Conservation (phyloP, 2,888 invertebrate species). For the Physocephala rufipes region DNA sequence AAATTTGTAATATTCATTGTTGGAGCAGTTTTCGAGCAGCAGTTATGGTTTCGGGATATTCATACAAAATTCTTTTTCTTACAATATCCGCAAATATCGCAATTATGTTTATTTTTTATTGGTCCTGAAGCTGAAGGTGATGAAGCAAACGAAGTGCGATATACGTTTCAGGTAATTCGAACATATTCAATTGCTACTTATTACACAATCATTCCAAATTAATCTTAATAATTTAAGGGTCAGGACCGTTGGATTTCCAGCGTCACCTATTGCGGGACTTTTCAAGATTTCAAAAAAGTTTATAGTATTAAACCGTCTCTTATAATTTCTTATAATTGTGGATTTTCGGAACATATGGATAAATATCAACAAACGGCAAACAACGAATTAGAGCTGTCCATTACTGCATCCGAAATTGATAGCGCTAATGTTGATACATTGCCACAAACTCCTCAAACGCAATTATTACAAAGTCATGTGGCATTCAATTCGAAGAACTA, state of each 20-base stretch:
- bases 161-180: constrained; percentile 34
- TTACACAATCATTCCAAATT: background rate
- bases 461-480: background rate
- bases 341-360: constrained; percentile 50
- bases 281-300: constrained; percentile 46
- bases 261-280: constrained; percentile 41
- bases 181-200: background rate
- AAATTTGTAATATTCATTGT: constrained; percentile 50
- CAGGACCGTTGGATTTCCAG: constrained; percentile 40
- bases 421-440: background rate
- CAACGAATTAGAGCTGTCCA: background rate
- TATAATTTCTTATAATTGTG: constrained; percentile 56
- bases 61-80: constrained; percentile 55
- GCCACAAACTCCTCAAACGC: background rate
- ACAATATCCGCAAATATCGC: constrained; percentile 48
- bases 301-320: constrained; percentile 46
- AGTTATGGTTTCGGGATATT: constrained; percentile 50
- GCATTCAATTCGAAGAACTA: background rate
- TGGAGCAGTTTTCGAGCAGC: constrained; percentile 50
- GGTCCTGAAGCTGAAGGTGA: constrained; percentile 47
- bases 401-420: background rate
- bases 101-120: constrained; percentile 53
- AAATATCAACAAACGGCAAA: background rate
- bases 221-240: constrained; percentile 32
- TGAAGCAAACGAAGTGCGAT: background rate